Evolutionary conservation across 2,888 invertebrate genomes (phyloP), one percentile per base, ranked within the genome.

Genomic region (Pharmacophagus antenor): DNA sequence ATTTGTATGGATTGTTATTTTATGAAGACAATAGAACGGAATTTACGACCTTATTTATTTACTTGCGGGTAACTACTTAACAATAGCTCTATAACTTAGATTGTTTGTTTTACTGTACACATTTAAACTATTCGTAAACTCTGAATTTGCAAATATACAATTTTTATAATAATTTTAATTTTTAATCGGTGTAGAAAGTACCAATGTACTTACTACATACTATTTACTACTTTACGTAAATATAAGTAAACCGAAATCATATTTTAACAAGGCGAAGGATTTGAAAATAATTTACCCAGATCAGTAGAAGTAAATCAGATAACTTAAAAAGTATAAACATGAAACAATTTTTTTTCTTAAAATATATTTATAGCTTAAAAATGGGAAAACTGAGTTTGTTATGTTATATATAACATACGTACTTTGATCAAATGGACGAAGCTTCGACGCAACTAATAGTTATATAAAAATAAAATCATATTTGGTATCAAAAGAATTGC

Each of bases 11-110:
- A 8, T 21, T 6, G 51, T 41, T 57, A 42, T 20, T 48, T 55
- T 25, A 55, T 25, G 23, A 44, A 57, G 17, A 57, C 57, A 57
- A 57, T 57, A 12, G 50, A 57, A 42, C 50, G 50, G 42, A 56
- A 48, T 48, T 23, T 41, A 49, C n/a, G 21, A 8, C 21, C 20
- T 42, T 49, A 37, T 56, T 37, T 31, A 31, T 37, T 49, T 23
- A 44, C 15, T 37, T 37, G 37, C n/a, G 37, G 37, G 37, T 37
- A 37, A 37, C 37, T n/a, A n/a, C 3, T 37, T 37, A 3, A 37
- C 37, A 37, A 37, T n/a, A n/a, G 37, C 37, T 37, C 5, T n/a
- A n/a, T 37, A 37, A 37, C 37, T 15, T 37, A 15, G 5, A 37
- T n/a, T 37, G n/a, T 27, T 7, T 37, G n/a, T 37, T 37, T 37